These are phyloP conservation scores for Brachypterus glaber DNA, from an alignment of 2,888 invertebrate genomes.

Conservation along the genomic window DNA sequence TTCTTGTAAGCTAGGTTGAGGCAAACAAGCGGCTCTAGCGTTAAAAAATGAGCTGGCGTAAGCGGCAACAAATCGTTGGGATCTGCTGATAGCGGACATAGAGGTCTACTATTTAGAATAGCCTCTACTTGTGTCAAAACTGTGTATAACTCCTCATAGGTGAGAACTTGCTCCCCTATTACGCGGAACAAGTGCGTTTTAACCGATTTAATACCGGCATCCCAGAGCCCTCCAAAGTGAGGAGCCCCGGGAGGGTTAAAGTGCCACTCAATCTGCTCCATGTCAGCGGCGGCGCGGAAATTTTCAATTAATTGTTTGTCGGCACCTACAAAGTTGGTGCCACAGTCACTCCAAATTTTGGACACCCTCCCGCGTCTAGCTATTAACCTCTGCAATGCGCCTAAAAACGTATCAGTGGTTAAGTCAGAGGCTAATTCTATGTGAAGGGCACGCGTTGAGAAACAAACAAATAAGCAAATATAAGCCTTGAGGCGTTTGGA, in stretches of 20 bases:
- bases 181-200: conserved; percentile 14
- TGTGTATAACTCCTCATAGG: too few relatives aligned
- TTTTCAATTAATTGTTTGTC: conserved; percentile 9
- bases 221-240: too few relatives aligned
- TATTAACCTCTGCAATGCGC: conserved; percentile 22
- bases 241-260: conserved; percentile 17
- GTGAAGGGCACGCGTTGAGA: conserved; percentile 22
- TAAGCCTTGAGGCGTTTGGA: conserved; percentile 13
- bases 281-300: too few relatives aligned
- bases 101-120: conserved; percentile 25
- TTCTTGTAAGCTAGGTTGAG: conserved; percentile 9
- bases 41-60: conserved; percentile 19
- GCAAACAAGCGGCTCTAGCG: conserved; percentile 9
- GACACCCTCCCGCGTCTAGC: conserved; percentile 20
- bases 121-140: conserved; percentile 24
- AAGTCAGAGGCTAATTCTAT: conserved; percentile 23
- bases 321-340: conserved; percentile 21
- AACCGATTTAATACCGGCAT: conserved; percentile 11
- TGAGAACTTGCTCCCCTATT: too few relatives aligned
- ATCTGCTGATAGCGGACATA: conserved; percentile 16
- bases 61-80: conserved; percentile 14
- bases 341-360: conserved; percentile 22
- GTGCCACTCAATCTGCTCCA: too few relatives aligned
- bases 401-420: conserved; percentile 21
- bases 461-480: conserved; percentile 15